Conservation (phyloP, 2,113 vertebrate genomes). For the Corvus cornix region DNA sequence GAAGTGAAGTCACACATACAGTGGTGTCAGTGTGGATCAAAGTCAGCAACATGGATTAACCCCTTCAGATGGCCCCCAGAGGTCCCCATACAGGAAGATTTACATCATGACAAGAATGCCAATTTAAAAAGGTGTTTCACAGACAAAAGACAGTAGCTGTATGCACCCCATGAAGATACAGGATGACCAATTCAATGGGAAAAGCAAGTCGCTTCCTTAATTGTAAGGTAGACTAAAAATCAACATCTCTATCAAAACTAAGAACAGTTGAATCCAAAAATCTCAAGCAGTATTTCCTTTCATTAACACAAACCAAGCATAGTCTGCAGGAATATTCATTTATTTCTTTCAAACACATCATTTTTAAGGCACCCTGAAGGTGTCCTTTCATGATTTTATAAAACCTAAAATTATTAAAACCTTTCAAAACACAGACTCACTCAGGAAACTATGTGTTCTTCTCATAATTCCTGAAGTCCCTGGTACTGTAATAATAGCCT, state of each 20-base stretch:
- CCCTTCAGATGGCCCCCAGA: background rate
- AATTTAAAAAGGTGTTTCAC: background rate
- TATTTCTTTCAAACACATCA: conserved; percentile 64
- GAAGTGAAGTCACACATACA: accelerated
- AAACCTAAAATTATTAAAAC: conserved; percentile 68
- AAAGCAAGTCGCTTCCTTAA: background rate
- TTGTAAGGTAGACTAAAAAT: conserved; percentile 8
- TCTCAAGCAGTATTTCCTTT: conserved; percentile 54
- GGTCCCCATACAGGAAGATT: background rate
- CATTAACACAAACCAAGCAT: conserved; percentile 50
- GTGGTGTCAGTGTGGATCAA: background rate
- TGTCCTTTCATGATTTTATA: conserved; percentile 66
- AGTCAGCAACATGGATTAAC: background rate
- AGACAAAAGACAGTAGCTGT: background rate
- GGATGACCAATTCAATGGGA: background rate
- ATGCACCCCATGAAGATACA: background rate
- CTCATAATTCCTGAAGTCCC: conserved; percentile 51
- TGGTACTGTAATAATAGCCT: conserved; percentile 63
- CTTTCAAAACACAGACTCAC: conserved; percentile 65
- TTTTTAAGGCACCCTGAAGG: conserved; percentile 60
- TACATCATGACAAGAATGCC: background rate
- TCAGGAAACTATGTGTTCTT: conserved; percentile 43
- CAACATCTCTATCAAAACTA: conserved; percentile 11
- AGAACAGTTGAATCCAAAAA: conserved; percentile 18
- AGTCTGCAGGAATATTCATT: conserved; percentile 35